Percentiles rank a stretch among this genome's conserved stretches.
phyloP scores from a whole-genome alignment of 2,888 invertebrate genomes.

The Troglohyphantes excavatus region DNA sequence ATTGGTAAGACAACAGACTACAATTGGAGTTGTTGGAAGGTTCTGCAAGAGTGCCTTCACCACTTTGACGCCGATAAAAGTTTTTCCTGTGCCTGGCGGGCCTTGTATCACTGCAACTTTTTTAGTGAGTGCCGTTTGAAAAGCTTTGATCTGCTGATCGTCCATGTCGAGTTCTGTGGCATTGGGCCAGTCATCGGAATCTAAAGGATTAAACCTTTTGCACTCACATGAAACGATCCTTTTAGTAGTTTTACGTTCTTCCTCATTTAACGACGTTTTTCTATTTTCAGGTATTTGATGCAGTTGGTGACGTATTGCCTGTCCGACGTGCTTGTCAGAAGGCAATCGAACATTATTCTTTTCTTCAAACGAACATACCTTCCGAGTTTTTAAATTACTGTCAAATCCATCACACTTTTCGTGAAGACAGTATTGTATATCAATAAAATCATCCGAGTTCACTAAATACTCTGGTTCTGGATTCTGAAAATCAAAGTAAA shows the following conservation, averaged over 20 bases:
- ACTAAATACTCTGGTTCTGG: constrained; percentile 42
- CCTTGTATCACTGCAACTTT: constrained; percentile 88
- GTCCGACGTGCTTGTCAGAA: no score
- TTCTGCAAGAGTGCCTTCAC: constrained; percentile 87
- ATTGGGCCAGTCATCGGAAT: constrained; percentile 84
- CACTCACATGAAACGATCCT: not conserved
- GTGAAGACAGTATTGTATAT: constrained; percentile 43
- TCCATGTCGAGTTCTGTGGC: constrained; percentile 85
- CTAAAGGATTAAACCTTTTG: constrained; percentile 56
- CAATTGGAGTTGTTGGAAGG: constrained; percentile 85
- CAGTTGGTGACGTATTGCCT: no score
- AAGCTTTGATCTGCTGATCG: constrained; percentile 83
- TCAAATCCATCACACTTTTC: constrained; percentile 30
- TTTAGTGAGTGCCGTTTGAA: constrained; percentile 80
- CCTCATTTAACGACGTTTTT: not conserved
- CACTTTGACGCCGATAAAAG: constrained; percentile 88
- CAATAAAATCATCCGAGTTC: not conserved
- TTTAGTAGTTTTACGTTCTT: not conserved
- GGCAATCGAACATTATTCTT: not conserved
- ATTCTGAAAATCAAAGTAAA: constrained; percentile 82
- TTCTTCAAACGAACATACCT: not conserved
- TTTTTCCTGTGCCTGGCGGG: constrained; percentile 85
- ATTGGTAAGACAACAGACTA: constrained; percentile 92
- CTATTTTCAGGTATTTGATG: not conserved
- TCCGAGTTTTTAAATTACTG: not conserved